phyloP scores from a whole-genome alignment of 2,888 invertebrate species.

The Drosophila subquinaria region DNA sequence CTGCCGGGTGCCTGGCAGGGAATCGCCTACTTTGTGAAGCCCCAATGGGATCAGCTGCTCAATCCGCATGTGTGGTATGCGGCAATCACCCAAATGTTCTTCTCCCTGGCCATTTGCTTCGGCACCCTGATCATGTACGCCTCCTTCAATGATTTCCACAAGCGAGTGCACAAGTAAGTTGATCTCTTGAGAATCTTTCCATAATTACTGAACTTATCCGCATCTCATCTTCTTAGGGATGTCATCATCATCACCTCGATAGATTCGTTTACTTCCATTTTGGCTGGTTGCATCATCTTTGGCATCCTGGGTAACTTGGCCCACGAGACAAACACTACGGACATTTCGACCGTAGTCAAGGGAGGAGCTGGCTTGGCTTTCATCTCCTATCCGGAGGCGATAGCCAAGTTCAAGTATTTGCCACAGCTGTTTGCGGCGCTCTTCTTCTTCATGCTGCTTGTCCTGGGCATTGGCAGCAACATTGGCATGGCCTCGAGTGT shows the following conservation, averaged over 20 bases:
- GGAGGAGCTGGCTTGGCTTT: slow-evolving; percentile 93
- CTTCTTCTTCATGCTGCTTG: slow-evolving; percentile 87
- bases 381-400: slow-evolving; percentile 89
- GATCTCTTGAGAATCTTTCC: background rate
- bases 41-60: slow-evolving; percentile 87
- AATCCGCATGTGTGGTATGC: slow-evolving; percentile 88
- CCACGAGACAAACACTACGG: slow-evolving; percentile 87
- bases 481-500: slow-evolving; percentile 86
- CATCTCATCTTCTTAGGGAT: slow-evolving; percentile 87
- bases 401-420: slow-evolving; percentile 86
- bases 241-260: slow-evolving; percentile 92
- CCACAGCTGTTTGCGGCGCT: slow-evolving; percentile 87
- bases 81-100: slow-evolving; percentile 89
- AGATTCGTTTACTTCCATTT: slow-evolving; percentile 92
- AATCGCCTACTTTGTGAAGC: slow-evolving; percentile 88
- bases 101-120: slow-evolving; percentile 88
- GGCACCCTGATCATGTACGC: slow-evolving; percentile 88
- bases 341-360: slow-evolving; percentile 89
- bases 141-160: slow-evolving; percentile 88
- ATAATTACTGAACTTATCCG: background rate
- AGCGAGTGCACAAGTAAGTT: slow-evolving; percentile 87
- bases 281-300: slow-evolving; percentile 94
- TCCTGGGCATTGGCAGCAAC: slow-evolving; percentile 87
- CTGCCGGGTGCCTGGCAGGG: slow-evolving; percentile 88
- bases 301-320: slow-evolving; percentile 94